Conservation (phyloP, 2,113 vertebrate genomes). For the Aegithalos caudatus region DNA sequence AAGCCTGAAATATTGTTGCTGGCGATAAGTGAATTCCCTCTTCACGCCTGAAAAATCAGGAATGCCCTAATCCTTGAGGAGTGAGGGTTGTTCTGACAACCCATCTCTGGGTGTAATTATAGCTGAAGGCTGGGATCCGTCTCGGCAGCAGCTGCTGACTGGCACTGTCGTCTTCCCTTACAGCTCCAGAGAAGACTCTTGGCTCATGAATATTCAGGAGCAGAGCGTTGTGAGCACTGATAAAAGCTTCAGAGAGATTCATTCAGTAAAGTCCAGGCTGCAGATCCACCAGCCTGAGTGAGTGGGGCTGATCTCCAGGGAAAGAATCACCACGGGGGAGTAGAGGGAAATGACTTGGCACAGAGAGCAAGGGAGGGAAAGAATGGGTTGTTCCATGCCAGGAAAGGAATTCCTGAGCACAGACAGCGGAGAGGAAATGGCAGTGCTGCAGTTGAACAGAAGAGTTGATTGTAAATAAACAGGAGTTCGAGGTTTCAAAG, state of each 20-base stretch:
- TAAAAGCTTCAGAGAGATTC: neutral
- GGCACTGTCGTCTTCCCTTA: neutral
- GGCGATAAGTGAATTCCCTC: neutral
- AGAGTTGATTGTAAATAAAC: neutral
- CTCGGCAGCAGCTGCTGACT: constrained; percentile 1
- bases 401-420: accelerated
- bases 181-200: neutral
- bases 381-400: neutral
- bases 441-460: neutral
- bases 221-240: neutral
- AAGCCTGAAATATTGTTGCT: neutral
- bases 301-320: neutral
- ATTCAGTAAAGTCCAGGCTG: neutral
- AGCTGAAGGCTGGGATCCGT: neutral
- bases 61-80: neutral
- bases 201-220: neutral
- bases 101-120: neutral
- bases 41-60: neutral
- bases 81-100: neutral
- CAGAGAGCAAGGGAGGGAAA: neutral
- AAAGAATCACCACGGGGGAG: neutral
- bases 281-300: neutral
- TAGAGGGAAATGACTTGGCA: neutral
- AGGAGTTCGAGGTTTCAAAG: neutral
- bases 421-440: neutral